These are phyloP conservation scores for Aphelocoma coerulescens DNA, from an alignment of 2,113 vertebrate species.

Conservation along the genomic window DNA sequence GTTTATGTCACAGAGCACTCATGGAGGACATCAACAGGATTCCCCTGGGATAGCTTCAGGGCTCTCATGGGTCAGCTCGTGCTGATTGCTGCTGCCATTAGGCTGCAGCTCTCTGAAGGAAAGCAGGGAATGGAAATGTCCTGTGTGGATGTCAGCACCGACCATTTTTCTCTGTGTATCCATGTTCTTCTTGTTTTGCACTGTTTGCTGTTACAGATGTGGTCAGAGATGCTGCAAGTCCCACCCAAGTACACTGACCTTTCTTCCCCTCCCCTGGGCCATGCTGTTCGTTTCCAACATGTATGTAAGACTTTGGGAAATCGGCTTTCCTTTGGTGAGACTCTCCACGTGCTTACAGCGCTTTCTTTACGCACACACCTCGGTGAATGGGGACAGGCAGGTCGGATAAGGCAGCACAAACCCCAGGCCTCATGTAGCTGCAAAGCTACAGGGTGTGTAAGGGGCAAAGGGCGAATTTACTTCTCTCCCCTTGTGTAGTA, in stretches of 20 bases:
- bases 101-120: neutral
- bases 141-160: neutral
- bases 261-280: neutral
- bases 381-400: neutral
- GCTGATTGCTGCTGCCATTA: neutral
- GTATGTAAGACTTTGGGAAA: neutral
- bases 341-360: neutral
- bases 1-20: neutral
- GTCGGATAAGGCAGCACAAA: neutral
- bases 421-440: neutral
- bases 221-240: neutral
- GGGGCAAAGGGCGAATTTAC: conserved; percentile 21
- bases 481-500: neutral
- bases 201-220: neutral
- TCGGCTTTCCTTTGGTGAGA: neutral
- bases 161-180: neutral
- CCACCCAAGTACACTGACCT: neutral
- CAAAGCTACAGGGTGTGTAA: neutral
- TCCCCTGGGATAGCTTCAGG: neutral
- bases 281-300: neutral
- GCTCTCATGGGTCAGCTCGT: rapidly evolving
- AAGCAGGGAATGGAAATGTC: neutral
- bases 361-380: neutral
- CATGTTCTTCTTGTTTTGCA: neutral
- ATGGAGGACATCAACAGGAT: neutral